phyloP scores from a whole-genome alignment of 1,140 invertebrate species.

The Maniola jurtina region DNA sequence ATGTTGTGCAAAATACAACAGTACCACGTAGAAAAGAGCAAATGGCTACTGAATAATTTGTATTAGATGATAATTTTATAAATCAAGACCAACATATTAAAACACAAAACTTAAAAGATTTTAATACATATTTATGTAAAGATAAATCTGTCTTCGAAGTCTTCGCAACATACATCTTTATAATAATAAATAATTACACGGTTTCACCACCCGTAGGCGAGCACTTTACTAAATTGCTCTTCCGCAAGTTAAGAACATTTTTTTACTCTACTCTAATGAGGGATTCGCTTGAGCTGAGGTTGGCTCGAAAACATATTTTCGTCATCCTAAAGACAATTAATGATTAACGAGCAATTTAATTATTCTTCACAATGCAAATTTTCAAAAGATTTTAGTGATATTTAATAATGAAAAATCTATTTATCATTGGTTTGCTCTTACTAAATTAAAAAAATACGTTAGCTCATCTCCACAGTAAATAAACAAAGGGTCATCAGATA shows the following conservation, averaged over 20 bases:
- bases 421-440: too few relatives aligned
- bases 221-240: conserved; percentile 20
- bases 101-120: background rate
- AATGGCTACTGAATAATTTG: too few relatives aligned
- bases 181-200: background rate
- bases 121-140: background rate
- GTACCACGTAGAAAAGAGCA: too few relatives aligned
- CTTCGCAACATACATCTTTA: background rate
- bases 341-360: background rate
- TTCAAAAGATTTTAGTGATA: background rate
- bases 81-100: too few relatives aligned
- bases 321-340: background rate
- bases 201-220: background rate
- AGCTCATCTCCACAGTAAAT: too few relatives aligned
- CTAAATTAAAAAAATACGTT: too few relatives aligned
- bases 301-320: conserved; percentile 24
- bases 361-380: background rate
- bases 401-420: too few relatives aligned
- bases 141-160: background rate
- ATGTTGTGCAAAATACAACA: too few relatives aligned
- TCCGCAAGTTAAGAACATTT: conserved; percentile 17
- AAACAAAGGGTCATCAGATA: too few relatives aligned
- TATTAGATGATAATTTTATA: too few relatives aligned
- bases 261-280: conserved; percentile 26
- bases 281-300: conserved; percentile 6